Evolutionary conservation across 2,113 vertebrate species (phyloP).

Genomic region (Gobiocypris rarus): DNA sequence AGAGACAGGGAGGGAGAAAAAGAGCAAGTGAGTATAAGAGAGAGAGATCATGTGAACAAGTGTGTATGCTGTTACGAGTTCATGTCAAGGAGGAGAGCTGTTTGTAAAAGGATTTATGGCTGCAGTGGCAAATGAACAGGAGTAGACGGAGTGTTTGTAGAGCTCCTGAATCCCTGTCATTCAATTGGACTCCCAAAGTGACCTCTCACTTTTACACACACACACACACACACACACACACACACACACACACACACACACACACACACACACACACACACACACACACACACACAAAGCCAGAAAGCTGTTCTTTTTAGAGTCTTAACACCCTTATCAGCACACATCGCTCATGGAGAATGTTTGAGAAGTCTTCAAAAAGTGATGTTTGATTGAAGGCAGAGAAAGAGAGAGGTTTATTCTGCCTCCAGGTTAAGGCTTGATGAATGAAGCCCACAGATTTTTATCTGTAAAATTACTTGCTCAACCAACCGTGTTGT

Average conservation of each 20-base stretch:
- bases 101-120: conserved; percentile 58
- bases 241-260: conserved; percentile 34
- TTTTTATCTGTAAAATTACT: conserved; percentile 29
- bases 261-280: conserved; percentile 43
- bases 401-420: conserved; percentile 27
- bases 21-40: background rate
- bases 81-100: conserved; percentile 52
- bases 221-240: conserved; percentile 16
- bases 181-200: conserved; percentile 15
- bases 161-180: conserved; percentile 49
- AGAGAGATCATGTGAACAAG: conserved; percentile 37
- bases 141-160: conserved; percentile 55
- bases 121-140: conserved; percentile 58
- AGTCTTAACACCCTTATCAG: conserved; percentile 45
- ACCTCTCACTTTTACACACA: background rate
- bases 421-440: conserved; percentile 11
- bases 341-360: conserved; percentile 31
- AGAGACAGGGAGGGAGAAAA: too few relatives aligned
- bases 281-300: conserved; percentile 30
- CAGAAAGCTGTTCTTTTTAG: conserved; percentile 21
- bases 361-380: conserved; percentile 32
- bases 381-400: conserved; percentile 23
- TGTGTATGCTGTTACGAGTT: conserved; percentile 49
- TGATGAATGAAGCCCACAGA: conserved; percentile 20
- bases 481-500: background rate